Percentiles rank a stretch among this genome's conserved stretches.
These are phyloP conservation scores for Etheostoma perlongum DNA, from an alignment of 2,797 vertebrate species.

Conservation along the genomic window DNA sequence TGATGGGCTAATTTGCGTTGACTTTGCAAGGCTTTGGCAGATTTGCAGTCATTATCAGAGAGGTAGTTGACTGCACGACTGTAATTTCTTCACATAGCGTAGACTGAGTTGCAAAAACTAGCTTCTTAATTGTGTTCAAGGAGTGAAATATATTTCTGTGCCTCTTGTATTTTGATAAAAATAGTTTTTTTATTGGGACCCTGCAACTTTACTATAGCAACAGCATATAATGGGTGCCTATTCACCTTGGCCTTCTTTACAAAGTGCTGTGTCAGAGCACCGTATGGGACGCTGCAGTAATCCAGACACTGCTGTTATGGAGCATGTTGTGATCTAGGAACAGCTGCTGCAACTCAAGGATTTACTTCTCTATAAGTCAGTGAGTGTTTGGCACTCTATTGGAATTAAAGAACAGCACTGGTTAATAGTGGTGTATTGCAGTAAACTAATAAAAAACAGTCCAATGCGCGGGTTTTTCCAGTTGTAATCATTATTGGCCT, in stretches of 20 bases:
- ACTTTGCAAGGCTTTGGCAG: slow-evolving; percentile 51
- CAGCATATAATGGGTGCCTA: slow-evolving; percentile 17
- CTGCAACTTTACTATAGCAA: slow-evolving; percentile 7
- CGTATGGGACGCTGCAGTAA: slow-evolving; percentile 46
- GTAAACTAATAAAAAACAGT: slow-evolving; percentile 16
- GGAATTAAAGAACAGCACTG: slow-evolving; percentile 9
- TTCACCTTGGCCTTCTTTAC: slow-evolving; percentile 67
- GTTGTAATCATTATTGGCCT: slow-evolving; percentile 5
- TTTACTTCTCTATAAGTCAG: slow-evolving; percentile 34
- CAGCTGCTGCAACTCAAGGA: slow-evolving; percentile 22
- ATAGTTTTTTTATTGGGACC: slow-evolving; percentile 11
- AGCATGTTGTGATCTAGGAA: slow-evolving; percentile 32
- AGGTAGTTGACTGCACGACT: slow-evolving; percentile 43
- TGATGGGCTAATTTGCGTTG: slow-evolving; percentile 57
- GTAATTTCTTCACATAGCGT: slow-evolving; percentile 40
- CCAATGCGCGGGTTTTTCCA: neutral
- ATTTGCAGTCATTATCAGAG: slow-evolving; percentile 59
- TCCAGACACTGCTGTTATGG: slow-evolving; percentile 50
- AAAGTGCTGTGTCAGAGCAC: slow-evolving; percentile 65
- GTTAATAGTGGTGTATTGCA: slow-evolving; percentile 26
- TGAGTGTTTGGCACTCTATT: slow-evolving; percentile 5
- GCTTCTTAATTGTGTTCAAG: slow-evolving; percentile 1
- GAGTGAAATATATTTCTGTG: slow-evolving; percentile 14
- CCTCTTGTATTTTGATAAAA: slow-evolving; percentile 14
- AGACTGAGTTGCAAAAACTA: slow-evolving; percentile 21